Evolutionary conservation across 2,113 vertebrate genomes (phyloP).

Genomic region (Epinephelus fuscoguttatus): DNA sequence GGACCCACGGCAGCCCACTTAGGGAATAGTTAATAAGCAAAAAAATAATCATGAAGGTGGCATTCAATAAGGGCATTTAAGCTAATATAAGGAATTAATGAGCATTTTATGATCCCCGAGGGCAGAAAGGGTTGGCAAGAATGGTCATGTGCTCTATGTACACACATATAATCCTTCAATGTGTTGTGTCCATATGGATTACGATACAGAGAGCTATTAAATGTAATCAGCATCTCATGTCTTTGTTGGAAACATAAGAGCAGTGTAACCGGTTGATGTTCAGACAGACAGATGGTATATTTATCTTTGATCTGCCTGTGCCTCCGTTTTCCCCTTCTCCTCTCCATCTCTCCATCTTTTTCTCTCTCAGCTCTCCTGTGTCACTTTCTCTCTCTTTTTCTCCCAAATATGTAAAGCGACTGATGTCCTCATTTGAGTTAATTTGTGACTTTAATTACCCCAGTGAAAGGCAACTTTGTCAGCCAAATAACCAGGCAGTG

Average conservation of each 20-base stretch:
- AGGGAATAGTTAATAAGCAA: slow-evolving; percentile 81
- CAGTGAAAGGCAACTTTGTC: slow-evolving; percentile 40
- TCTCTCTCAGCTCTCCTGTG: not conserved
- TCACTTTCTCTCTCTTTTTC: not conserved
- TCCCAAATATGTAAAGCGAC: slow-evolving; percentile 18
- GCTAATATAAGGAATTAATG: slow-evolving; percentile 83
- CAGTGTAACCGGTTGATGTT: slow-evolving; percentile 30
- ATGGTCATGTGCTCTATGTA: slow-evolving; percentile 65
- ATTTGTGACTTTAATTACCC: slow-evolving; percentile 62
- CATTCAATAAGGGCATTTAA: slow-evolving; percentile 81
- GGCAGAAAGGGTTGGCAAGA: slow-evolving; percentile 57
- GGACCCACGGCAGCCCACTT: slow-evolving; percentile 68
- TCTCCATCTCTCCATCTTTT: not conserved
- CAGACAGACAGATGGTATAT: slow-evolving; percentile 13
- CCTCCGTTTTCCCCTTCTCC: not conserved
- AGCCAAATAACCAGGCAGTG: slow-evolving; percentile 36
- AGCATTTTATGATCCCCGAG: slow-evolving; percentile 77
- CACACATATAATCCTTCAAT: slow-evolving; percentile 70
- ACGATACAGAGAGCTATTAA: slow-evolving; percentile 58
- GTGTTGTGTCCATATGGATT: slow-evolving; percentile 77
- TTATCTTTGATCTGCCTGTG: slow-evolving; percentile 26
- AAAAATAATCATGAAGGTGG: slow-evolving; percentile 79
- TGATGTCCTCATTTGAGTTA: slow-evolving; percentile 26
- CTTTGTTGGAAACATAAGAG: slow-evolving; percentile 49
- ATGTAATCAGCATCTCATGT: slow-evolving; percentile 53